Base-by-base conservation (phyloP, 2,113 vertebrate species). In the Pteruthius melanotis region DNA sequence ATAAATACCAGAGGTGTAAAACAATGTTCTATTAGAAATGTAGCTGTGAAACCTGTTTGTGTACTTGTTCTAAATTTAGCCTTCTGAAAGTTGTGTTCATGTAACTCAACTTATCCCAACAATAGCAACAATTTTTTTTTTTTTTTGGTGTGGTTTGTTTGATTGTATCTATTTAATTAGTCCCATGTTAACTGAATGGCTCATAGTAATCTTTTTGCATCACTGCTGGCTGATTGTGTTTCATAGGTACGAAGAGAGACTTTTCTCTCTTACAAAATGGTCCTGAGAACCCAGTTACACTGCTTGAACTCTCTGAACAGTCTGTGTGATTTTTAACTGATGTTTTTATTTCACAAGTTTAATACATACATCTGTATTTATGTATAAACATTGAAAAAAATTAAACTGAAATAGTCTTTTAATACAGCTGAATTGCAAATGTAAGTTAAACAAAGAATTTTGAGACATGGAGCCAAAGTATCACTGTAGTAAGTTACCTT, bases 61-160 rank as follows among this genome's bases (percentile, higher is more conserved):
- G 15, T 90, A 63, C 37, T 18, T n/a, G 13, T 80, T 90, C 91
- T 97, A 95, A 96, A 90, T 94, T 93, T 92, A 96, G 54, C n/a
- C 44, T 72, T 70, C 69, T 91, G 70, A 90, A 95, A 90, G 53
- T 60, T 64, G 44, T 42, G 18, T 54, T 42, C 11, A 19, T 47
- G 16, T 74, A 80, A 63, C 56, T 53, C 20, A 64, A 9, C 13
- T 72, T 59, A 90, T 89, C 50, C 7, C 13, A 83, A 77, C 61
- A 83, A 56, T 57, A 82, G 22, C 28, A 70, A 37, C 19, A 71
- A 65, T 50, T n/a, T 22, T 11, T 84, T 63, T 52, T 40, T 21
- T 10, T 0, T 53, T 89, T 92, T 89, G 20, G 9, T 80, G 40
- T 39, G 14, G 12, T 66, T 94, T 52, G 37, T 14, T 17, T 60